Percentiles rank a stretch among this genome's conserved stretches.
Evolutionary conservation across 2,888 invertebrate species (phyloP).

Genomic region (Pardosa pseudoannulata): DNA sequence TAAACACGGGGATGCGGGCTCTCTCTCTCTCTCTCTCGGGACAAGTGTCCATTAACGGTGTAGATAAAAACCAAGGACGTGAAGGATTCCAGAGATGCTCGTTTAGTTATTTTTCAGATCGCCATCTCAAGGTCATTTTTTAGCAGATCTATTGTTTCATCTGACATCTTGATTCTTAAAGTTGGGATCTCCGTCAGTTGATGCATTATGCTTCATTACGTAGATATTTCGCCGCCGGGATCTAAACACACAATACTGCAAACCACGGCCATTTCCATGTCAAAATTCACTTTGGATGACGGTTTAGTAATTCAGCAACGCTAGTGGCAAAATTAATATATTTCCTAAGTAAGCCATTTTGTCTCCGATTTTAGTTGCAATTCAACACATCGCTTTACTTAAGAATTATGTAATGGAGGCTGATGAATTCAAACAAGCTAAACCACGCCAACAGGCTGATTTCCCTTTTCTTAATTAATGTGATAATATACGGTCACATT

Average conservation of each 20-base stretch:
- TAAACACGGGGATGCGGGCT: not conserved
- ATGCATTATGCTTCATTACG: not conserved
- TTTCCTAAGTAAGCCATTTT: too few species aligned
- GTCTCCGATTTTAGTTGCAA: too few species aligned
- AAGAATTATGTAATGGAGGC: too few species aligned
- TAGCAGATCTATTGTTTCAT: not conserved
- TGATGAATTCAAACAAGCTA: too few species aligned
- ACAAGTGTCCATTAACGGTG: constrained; percentile 20
- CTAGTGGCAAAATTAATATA: too few species aligned
- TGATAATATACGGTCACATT: too few species aligned
- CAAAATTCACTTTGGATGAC: too few species aligned
- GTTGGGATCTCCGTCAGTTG: not conserved
- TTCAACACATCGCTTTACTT: too few species aligned
- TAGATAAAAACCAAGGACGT: constrained; percentile 26
- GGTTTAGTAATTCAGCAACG: too few species aligned
- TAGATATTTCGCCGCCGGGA: not conserved
- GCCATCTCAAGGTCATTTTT: constrained; percentile 1
- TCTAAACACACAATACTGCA: not conserved
- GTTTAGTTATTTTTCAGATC: not conserved
- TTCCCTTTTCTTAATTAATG: too few species aligned
- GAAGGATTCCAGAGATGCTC: constrained; percentile 9
- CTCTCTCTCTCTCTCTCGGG: constrained; percentile 9
- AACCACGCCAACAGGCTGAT: too few species aligned
- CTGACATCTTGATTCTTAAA: not conserved
- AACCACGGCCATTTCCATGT: too few species aligned